Evolutionary conservation across 2,797 vertebrate genomes (phyloP), one percentile per base, ranked within the genome.

Genomic region (Thalassophryne amazonica): DNA sequence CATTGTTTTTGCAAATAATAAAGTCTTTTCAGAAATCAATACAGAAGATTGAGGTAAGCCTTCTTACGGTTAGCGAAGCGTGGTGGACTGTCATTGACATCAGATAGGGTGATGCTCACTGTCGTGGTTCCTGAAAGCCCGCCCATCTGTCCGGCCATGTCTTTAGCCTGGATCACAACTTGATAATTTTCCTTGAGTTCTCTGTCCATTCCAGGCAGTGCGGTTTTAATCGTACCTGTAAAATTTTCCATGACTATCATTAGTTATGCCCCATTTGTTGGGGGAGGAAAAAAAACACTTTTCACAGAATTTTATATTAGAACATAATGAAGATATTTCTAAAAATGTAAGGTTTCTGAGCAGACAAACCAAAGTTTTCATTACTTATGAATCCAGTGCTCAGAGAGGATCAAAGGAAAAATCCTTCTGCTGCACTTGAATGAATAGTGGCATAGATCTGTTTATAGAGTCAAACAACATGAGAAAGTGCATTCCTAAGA

Each of bases 61-160:
- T 45, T 36, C 93, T 83, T 92, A 98, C 97, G 95, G 85, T 96
- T 96, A 0, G 94, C 93, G 20, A 98, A 99, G 30, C 94, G 93
- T 14, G 97, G 97, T 0, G 97, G 97, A 21, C 94, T 97, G 89
- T 99, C 90, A 8, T 99, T 98, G n/a, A 97, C 94, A 1, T 99
- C 97, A 0, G 92, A 91, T 41, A 99, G 86, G 0, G 91, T 95
- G 86, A 99, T 96, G 86, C 94, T 98, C 88, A 99, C 93, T 0
- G 91, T 96, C 2, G 97, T 94, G 38, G 95, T 98, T 2, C 96
- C 97, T 2, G 97, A 98, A 7, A 98, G 74, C 4, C 97, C 97
- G 0, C 97, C 97, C 95, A 97, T 98, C 86, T 99, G 97, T 24
- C 97, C 97, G 0, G 95, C 97, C 97, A 99, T 99, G 84, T 99